Evolutionary conservation across 2,113 vertebrate species (phyloP).

Genomic region (Ahaetulla prasina): DNA sequence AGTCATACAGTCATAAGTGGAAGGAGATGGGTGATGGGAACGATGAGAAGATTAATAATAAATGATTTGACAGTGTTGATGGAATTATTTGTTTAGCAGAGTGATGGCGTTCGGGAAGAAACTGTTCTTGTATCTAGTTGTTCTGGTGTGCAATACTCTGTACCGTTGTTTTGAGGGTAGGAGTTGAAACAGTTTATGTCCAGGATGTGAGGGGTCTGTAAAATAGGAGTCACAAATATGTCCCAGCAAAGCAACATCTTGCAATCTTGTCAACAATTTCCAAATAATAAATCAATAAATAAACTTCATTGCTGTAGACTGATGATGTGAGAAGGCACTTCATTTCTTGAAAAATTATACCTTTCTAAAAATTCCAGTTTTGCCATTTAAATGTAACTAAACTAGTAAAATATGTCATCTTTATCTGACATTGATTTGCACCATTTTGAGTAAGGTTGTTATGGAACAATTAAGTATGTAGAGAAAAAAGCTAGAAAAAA

Average conservation of each 20-base stretch:
- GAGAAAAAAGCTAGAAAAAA: neutral
- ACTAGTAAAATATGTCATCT: neutral
- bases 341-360: neutral
- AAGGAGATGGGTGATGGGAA: too few relatives aligned
- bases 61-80: too few relatives aligned
- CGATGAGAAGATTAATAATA: too few relatives aligned
- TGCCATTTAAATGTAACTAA: neutral
- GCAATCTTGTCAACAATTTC: neutral
- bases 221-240: slow-evolving; percentile 29
- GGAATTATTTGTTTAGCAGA: too few relatives aligned
- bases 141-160: too few relatives aligned
- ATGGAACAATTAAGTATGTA: neutral
- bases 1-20: too few relatives aligned
- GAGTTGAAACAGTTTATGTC: too few relatives aligned
- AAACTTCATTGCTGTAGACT: neutral
- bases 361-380: neutral
- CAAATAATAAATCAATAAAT: neutral
- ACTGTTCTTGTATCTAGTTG: too few relatives aligned
- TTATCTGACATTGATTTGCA: neutral
- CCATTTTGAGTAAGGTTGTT: neutral
- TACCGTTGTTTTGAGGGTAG: too few relatives aligned
- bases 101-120: too few relatives aligned
- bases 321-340: neutral
- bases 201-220: too few relatives aligned
- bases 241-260: neutral